Base-by-base conservation (phyloP, 2,797 vertebrate species). In the Neoniphon sammara region DNA sequence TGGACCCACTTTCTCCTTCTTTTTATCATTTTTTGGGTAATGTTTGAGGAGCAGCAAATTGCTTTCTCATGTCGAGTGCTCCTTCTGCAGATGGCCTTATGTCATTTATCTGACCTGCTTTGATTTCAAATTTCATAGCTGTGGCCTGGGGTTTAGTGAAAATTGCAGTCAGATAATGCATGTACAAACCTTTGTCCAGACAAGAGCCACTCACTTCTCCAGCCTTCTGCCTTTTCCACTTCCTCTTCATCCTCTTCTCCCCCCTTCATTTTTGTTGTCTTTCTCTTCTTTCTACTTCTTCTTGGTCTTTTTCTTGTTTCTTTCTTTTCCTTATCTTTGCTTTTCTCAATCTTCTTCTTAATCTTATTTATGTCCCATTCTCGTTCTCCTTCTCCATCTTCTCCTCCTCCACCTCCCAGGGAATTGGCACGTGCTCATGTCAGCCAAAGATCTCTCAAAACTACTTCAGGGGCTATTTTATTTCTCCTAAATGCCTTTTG, bases 61-160 rank as follows among this genome's bases (percentile, higher is more conserved):
- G 88, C 93, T 94, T 94, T 93, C 92, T 92, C 81, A 94, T 94
- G 93, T 73, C 62, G 66, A 74, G 66, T 72, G 81, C 87, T 88
- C 55, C n/a, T 83, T 81, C 73, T 78, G 80, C 81, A 85, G 75
- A 70, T 62, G 8, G 80, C 80, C 82, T 80, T 68, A 62, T 77
- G 77, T 88, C 89, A 83, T 88, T 89, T 83, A 79, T 89, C 90
- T 85, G 86, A 87, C 82, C 85, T 62, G 81, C 62, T 80, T 80
- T 80, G 64, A 83, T 79, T 87, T 84, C 14, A 73, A 76, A 60
- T 74, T 7, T 68, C 71, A 49, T 56, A 50, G 69, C 71, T 81
- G 68, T 5, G 15, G 56, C 68, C 68, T 25, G n/a, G 46, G n/a
- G 7, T 83, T 74, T 61, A 42, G 59, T 75, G 31, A 47, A 77